Conservation (phyloP, 1,140 invertebrate genomes). For the Halictus rubicundus region DNA sequence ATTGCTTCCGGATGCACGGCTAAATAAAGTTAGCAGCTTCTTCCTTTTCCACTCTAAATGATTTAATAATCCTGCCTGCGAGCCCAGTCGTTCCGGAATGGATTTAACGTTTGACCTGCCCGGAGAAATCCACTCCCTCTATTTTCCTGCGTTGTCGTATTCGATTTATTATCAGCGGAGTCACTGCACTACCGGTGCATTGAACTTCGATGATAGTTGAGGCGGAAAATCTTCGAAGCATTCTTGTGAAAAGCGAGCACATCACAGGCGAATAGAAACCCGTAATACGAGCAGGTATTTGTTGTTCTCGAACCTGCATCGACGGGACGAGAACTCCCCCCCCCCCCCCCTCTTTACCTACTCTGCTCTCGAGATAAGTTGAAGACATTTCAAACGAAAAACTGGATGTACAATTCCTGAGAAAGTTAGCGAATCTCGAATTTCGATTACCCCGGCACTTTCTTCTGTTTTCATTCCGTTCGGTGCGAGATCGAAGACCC, state of each 20-base stretch:
- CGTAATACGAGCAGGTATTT: conserved; percentile 36
- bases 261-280: background rate
- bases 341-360: background rate
- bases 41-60: conserved; percentile 9
- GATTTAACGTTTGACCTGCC: conserved; percentile 12
- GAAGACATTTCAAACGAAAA: background rate
- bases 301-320: conserved; percentile 2
- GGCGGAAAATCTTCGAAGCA: conserved; percentile 20
- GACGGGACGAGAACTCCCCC: background rate
- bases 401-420: conserved; percentile 3
- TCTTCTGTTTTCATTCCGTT: background rate
- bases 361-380: background rate
- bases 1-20: background rate
- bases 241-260: conserved; percentile 29
- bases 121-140: background rate
- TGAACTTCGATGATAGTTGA: conserved; percentile 17
- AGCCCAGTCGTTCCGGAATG: conserved; percentile 11
- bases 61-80: conserved; percentile 36
- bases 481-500: background rate
- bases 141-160: conserved; percentile 10
- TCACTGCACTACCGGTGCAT: conserved; percentile 6
- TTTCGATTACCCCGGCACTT: conserved; percentile 42
- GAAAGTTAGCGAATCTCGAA: conserved; percentile 45
- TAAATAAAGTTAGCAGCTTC: conserved; percentile 26
- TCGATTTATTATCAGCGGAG: conserved; percentile 44